A percentile compares a stretch with the other conserved stretches of the same genome.
phyloP scores from a whole-genome alignment of 37 sponge, comb jelly and placozoan species.

The Hormiphora californensis region DNA sequence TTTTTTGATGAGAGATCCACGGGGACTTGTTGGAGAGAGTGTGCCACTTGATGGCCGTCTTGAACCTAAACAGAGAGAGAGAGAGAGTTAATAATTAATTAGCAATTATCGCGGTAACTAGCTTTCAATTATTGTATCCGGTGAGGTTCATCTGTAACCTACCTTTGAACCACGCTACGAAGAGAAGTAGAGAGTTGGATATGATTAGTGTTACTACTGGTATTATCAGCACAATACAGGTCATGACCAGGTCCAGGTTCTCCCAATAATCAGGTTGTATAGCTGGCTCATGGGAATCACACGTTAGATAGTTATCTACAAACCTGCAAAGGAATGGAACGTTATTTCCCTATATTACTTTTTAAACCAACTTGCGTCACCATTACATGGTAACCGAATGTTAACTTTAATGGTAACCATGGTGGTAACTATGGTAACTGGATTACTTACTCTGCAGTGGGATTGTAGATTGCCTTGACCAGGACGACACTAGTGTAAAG shows the following conservation, averaged over 20 bases:
- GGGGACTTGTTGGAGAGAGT: not conserved
- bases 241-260: constrained; percentile 4
- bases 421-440: not conserved
- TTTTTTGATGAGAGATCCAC: constrained; percentile 31
- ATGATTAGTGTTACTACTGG: constrained; percentile 5
- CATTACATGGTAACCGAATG: too few species aligned
- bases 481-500: not conserved
- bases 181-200: not conserved
- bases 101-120: too few species aligned
- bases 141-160: too few species aligned
- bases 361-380: too few species aligned
- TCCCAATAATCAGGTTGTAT: not conserved
- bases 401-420: not conserved
- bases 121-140: too few species aligned
- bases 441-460: not conserved
- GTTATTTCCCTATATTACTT: not conserved
- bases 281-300: constrained; percentile 1
- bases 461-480: not conserved
- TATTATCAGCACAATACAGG: constrained; percentile 18
- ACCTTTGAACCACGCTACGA: not conserved
- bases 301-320: constrained; percentile 19
- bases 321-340: not conserved
- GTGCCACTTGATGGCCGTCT: not conserved
- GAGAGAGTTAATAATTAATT: too few species aligned
- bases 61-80: not conserved